Percentiles rank a stretch among this genome's conserved stretches.
These are phyloP conservation scores for Brachionus sp. DNA, from an alignment of 1,140 invertebrate species.

Conservation along the genomic window DNA sequence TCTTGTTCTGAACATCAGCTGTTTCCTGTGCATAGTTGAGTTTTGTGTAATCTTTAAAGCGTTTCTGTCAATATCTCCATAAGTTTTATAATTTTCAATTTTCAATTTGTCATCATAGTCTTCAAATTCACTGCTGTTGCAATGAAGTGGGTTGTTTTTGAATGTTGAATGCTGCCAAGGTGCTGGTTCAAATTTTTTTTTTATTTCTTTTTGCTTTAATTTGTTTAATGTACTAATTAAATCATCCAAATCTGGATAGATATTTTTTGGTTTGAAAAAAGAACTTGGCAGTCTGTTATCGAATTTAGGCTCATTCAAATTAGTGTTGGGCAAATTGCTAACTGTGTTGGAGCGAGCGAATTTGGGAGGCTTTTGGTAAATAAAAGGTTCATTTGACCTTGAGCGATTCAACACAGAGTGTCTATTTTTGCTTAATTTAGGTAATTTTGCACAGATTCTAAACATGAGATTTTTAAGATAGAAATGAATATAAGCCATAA, in stretches of 20 bases:
- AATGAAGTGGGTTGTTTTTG: constrained; percentile 8
- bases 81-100: constrained; percentile 30
- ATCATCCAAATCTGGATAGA: constrained; percentile 23
- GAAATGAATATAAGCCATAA: not conserved
- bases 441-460: not conserved
- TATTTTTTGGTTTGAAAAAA: constrained; percentile 12
- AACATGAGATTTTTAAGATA: not conserved
- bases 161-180: constrained; percentile 35
- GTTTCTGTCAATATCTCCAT: not conserved
- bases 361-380: constrained; percentile 6
- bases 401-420: not conserved
- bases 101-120: not conserved
- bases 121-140: not conserved
- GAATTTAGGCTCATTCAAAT: not conserved
- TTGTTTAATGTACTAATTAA: not conserved
- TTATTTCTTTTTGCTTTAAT: not conserved
- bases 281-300: not conserved
- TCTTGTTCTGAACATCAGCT: not conserved
- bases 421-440: not conserved
- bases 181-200: not conserved
- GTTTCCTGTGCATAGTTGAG: not conserved
- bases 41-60: not conserved
- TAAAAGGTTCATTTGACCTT: not conserved
- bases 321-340: not conserved
- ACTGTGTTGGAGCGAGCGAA: not conserved